A percentile compares a stretch with the other conserved stretches of the same genome.
Evolutionary conservation across 2,888 invertebrate species (phyloP).

Genomic region (Dasysyrphus albostriatus): DNA sequence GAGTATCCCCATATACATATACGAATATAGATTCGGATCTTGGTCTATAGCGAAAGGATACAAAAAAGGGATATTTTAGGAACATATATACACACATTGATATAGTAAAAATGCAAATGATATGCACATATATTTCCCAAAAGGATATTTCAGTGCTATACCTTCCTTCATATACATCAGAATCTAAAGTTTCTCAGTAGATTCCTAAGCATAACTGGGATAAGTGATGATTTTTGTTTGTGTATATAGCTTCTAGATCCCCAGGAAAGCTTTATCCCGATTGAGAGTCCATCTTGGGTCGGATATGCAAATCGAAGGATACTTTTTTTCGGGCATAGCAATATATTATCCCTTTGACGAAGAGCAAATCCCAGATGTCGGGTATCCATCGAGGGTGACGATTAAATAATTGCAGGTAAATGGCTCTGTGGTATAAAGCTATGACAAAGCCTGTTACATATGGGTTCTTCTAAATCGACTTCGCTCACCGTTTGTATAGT

Average conservation of each 20-base stretch:
- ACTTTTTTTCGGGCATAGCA: slow-evolving; percentile 67
- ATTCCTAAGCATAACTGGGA: slow-evolving; percentile 50
- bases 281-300: slow-evolving; percentile 57
- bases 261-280: slow-evolving; percentile 51
- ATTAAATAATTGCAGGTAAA: slow-evolving; percentile 76
- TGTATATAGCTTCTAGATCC: slow-evolving; percentile 28
- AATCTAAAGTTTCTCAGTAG: slow-evolving; percentile 1
- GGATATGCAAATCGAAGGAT: slow-evolving; percentile 74
- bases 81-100: slow-evolving; percentile 29
- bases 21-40: slow-evolving; percentile 10
- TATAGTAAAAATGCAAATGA: slow-evolving; percentile 45
- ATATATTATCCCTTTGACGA: slow-evolving; percentile 75
- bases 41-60: neutral
- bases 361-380: slow-evolving; percentile 74
- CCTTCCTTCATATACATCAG: neutral
- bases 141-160: slow-evolving; percentile 68
- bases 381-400: slow-evolving; percentile 74
- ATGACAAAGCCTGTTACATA: slow-evolving; percentile 34
- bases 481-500: slow-evolving; percentile 46
- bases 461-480: slow-evolving; percentile 58
- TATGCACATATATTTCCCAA: slow-evolving; percentile 73
- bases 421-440: slow-evolving; percentile 47
- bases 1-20: too few relatives aligned
- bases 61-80: slow-evolving; percentile 15
- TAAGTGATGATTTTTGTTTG: slow-evolving; percentile 56